Evolutionary conservation across 2,888 invertebrate genomes (phyloP).

Genomic region (Lochmaea crataegi): DNA sequence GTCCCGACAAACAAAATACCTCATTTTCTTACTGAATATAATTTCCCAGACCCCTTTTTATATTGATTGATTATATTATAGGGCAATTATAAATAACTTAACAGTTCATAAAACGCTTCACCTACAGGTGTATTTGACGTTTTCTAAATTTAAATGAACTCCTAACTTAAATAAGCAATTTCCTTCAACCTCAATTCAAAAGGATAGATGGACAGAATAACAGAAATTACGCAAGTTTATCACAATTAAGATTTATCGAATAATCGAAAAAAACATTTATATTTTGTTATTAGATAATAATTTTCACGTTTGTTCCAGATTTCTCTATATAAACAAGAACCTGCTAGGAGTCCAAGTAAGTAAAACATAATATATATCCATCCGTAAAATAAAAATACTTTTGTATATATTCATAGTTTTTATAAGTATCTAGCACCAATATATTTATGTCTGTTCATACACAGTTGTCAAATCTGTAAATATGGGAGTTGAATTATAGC

Average conservation of each 20-base stretch:
- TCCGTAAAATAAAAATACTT: background rate
- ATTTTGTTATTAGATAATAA: background rate
- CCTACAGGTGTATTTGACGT: background rate
- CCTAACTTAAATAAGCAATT: background rate
- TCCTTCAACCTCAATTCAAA: background rate
- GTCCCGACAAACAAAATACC: too few relatives aligned
- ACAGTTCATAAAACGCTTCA: background rate
- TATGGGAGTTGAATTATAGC: too few relatives aligned
- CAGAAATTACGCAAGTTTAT: conserved; percentile 1
- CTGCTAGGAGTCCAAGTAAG: conserved; percentile 15
- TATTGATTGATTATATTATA: background rate
- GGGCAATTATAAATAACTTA: background rate
- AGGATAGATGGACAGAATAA: background rate
- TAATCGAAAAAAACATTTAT: too few relatives aligned
- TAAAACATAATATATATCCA: background rate
- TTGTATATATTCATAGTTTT: background rate
- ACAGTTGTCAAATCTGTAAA: too few relatives aligned
- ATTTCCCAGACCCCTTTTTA: background rate
- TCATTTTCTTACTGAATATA: too few relatives aligned
- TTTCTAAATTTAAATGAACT: background rate
- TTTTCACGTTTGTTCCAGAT: conserved; percentile 2
- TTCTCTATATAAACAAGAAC: conserved; percentile 5
- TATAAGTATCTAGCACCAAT: background rate
- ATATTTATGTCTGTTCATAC: too few relatives aligned
- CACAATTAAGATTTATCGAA: too few relatives aligned